Percentiles rank a stretch among this genome's conserved stretches.
These are phyloP conservation scores for Crocuta crocuta DNA, from an alignment of 2,113 vertebrate species.

Conservation along the genomic window DNA sequence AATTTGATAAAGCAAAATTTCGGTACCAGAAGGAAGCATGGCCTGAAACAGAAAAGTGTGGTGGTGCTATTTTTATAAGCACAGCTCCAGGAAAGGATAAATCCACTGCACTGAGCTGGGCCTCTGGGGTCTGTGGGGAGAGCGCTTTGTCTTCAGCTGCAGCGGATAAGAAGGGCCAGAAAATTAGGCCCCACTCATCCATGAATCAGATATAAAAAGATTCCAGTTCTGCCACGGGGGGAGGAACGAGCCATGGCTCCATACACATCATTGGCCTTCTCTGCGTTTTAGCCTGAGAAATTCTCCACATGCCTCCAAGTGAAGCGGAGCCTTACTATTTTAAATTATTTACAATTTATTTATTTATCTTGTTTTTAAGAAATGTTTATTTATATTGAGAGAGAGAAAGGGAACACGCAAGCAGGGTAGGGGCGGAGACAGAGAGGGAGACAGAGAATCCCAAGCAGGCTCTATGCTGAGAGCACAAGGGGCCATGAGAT, in stretches of 20 bases:
- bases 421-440: not conserved
- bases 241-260: not conserved
- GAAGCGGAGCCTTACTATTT: not conserved
- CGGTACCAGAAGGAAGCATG: not conserved
- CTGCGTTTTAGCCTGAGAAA: not conserved
- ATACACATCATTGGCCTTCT: not conserved
- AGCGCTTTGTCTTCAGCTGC: not conserved
- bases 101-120: not conserved
- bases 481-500: not conserved
- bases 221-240: not conserved
- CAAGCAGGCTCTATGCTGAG: not conserved
- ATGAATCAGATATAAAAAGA: not conserved
- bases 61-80: not conserved
- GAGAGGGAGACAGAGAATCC: not conserved
- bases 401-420: not conserved
- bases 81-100: not conserved
- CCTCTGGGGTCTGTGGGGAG: not conserved
- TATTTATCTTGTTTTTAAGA: not conserved
- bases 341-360: not conserved
- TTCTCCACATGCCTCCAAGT: not conserved
- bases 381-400: too few species aligned
- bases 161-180: not conserved
- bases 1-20: conserved; percentile 30
- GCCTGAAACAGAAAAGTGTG: not conserved
- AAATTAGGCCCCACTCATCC: not conserved